A percentile compares a stretch with the other conserved stretches of the same genome.
Conservation (phyloP, 2,113 vertebrate species). For the Proterorhinus semilunaris region DNA sequence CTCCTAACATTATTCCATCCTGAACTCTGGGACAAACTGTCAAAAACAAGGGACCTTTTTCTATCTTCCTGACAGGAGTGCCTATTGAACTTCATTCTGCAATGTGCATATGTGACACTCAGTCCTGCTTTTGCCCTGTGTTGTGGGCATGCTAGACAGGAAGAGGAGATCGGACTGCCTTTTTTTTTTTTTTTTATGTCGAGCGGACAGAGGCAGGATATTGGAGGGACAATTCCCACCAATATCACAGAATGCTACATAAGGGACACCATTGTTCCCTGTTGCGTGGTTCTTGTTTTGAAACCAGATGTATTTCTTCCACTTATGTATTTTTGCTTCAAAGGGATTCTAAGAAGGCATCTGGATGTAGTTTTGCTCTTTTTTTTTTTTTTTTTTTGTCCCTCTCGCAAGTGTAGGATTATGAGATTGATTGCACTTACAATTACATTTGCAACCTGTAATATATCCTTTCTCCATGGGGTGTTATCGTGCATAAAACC, state of each 20-base stretch:
- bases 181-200: neutral
- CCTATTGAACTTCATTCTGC: neutral
- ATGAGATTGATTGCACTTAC: too few relatives aligned
- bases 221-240: constrained; percentile 2
- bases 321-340: neutral
- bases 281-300: neutral
- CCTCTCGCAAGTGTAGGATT: neutral
- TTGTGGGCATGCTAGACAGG: neutral
- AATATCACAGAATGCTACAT: neutral
- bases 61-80: too few relatives aligned
- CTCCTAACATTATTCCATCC: too few relatives aligned
- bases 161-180: neutral
- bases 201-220: neutral
- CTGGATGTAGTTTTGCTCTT: neutral
- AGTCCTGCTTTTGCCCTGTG: neutral
- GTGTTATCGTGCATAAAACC: too few relatives aligned
- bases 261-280: neutral
- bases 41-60: too few relatives aligned
- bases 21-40: too few relatives aligned
- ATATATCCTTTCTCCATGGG: too few relatives aligned
- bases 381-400: neutral
- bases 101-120: neutral
- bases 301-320: neutral
- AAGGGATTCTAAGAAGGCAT: neutral
- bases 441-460: too few relatives aligned